Base-by-base conservation (phyloP, 2,888 invertebrate genomes). In the Bugula neritina region DNA sequence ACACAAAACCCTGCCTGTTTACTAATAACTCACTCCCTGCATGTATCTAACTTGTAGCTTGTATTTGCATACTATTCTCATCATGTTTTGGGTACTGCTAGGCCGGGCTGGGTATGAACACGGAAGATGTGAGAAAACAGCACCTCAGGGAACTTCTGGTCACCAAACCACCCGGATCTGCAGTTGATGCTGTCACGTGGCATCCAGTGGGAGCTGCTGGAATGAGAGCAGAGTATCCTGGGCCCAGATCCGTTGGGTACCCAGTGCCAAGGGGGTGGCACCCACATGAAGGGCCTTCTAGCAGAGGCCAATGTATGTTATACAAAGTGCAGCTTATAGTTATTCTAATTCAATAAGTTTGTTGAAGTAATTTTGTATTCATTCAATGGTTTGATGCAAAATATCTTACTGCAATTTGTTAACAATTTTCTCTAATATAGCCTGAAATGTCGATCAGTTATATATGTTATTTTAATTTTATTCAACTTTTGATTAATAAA, bases 61-160 rank as follows among this genome's bases (percentile, higher is more conserved):
- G 43, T 43, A 17, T 43, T 10, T 17, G 5, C 5, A 43, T 17
- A 43, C 43, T 17, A 43, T 43, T 43, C 43, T 43, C n/a, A 13
- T 3, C 57, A 57, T 57, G 57, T n/a, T 23, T 57, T 13, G 17
- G 10, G 43, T 10, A 43, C 5, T 43, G 43, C 17, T 70, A 70
- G 70, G 70, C 70, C 43, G 70, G 70, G 2, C 43, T 70, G 52
- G 63, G 25, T 13, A 63, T 63, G 63, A 63, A 63, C n/a, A 63
- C 70, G 17, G 70, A 70, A 5, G 70, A 70, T 10, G 70, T 54
- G 70, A 21, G 70, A 43, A 35, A 70, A 1, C 84, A 85, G 72
- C 93, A 94, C 79, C 86, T 93, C 63, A 86, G 93, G 35, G 92
- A 93, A 81, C 84, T 93, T 75, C 86, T 93, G 72, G 80, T 79